phyloP scores from a whole-genome alignment of 2,888 invertebrate species.

The Ecdyonurus torrentis region DNA sequence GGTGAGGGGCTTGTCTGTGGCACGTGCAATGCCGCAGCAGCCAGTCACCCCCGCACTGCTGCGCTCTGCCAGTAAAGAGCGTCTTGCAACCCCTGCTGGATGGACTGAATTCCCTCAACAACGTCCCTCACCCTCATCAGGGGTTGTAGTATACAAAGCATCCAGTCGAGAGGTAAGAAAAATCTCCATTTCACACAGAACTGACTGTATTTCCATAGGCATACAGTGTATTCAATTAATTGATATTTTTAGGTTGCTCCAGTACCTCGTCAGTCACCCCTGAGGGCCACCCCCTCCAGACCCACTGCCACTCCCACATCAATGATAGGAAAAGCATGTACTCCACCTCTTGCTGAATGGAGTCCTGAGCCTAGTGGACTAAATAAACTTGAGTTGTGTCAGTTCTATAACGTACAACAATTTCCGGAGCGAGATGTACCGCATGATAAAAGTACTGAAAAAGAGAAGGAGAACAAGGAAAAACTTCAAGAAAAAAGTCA shows the following conservation, averaged over 20 bases:
- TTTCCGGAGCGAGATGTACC: slow-evolving; percentile 6
- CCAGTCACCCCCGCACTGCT: background rate
- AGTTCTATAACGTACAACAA: slow-evolving; percentile 8
- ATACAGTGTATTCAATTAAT: background rate
- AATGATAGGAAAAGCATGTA: background rate
- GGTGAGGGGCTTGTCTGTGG: background rate
- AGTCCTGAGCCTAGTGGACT: background rate
- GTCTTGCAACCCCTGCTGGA: slow-evolving; percentile 7
- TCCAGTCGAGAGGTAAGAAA: slow-evolving; percentile 7
- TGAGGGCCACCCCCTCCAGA: background rate
- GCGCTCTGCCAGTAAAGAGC: slow-evolving; percentile 10
- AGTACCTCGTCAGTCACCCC: slow-evolving; percentile 1
- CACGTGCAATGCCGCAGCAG: background rate
- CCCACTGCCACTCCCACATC: background rate
- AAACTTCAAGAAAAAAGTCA: background rate
- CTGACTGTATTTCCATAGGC: background rate
- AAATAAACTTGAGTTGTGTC: slow-evolving; percentile 1
- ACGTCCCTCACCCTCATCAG: background rate
- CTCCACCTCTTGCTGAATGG: background rate
- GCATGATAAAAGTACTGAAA: background rate
- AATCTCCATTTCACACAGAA: background rate
- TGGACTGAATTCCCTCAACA: slow-evolving; percentile 10
- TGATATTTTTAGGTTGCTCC: background rate
- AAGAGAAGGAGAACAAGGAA: background rate
- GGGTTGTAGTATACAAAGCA: slow-evolving; percentile 7